Evolutionary conservation across 2,113 vertebrate genomes (phyloP).

Genomic region (Larimichthys polyactis): DNA sequence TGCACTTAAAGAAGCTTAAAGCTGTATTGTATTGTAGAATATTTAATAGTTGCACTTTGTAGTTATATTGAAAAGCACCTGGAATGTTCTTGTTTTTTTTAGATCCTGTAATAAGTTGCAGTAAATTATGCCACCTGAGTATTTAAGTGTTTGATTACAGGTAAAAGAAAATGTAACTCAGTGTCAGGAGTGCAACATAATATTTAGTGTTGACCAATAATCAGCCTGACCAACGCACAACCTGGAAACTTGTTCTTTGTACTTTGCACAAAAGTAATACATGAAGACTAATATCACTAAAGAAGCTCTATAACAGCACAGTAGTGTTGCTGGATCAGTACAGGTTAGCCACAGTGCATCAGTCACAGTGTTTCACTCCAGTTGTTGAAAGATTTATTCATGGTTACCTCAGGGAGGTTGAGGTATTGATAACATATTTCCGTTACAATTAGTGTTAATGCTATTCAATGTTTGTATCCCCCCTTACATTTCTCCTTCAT

Average conservation of each 20-base stretch:
- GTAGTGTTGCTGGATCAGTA: constrained; percentile 26
- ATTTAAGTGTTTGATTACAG: constrained; percentile 38
- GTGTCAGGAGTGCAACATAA: constrained; percentile 14
- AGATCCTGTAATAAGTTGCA: constrained; percentile 28
- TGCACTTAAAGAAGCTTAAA: constrained; percentile 32
- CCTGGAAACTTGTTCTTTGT: constrained; percentile 39
- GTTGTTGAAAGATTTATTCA: constrained; percentile 6
- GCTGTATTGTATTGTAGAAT: constrained; percentile 25
- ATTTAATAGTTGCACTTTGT: constrained; percentile 52
- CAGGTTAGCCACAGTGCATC: constrained; percentile 32
- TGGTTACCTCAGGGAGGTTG: neutral
- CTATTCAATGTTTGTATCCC: constrained; percentile 55
- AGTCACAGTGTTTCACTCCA: constrained; percentile 19
- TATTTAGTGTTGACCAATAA: constrained; percentile 31
- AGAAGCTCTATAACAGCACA: constrained; percentile 30
- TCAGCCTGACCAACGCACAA: constrained; percentile 29
- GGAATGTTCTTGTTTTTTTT: constrained; percentile 44
- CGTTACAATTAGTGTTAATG: constrained; percentile 38
- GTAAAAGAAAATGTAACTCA: neutral
- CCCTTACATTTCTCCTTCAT: constrained; percentile 36
- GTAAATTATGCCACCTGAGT: constrained; percentile 38
- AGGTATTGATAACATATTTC: constrained; percentile 43
- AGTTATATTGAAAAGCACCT: constrained; percentile 45
- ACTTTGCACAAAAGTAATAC: constrained; percentile 60
- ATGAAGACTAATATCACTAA: constrained; percentile 59